Base-by-base conservation (phyloP, 2,113 vertebrate species). In the Nerophis ophidion region DNA sequence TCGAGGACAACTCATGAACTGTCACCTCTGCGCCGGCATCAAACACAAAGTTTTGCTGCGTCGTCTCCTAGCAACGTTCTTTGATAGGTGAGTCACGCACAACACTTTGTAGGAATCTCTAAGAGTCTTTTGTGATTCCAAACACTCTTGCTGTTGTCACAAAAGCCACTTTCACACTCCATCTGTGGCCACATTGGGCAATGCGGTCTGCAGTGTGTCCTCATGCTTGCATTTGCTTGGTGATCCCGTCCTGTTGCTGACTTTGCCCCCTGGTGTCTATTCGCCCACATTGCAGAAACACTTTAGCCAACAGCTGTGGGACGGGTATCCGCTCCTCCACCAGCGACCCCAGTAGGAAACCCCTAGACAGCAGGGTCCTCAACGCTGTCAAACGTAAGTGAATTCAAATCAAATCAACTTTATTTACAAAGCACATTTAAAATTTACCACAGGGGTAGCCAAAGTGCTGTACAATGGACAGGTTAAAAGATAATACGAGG, bases 1-100 rank as follows among this genome's bases (percentile, higher is more conserved):
- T 2, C 90, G 97, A 14, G 97, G 97, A 1, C 97, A 99, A 88
- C 91, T 99, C 80, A 99, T 99, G 97, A 99, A 99, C 79, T 99
- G 97, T 78, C 97, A 99, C 83, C 88, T 99, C 0, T 99, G 96
- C 1, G 96, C 97, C 0, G 96, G 96, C 1, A 95, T 98, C 84
- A 98, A 98, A 87, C 97, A 99, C 88, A 99, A 99, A 87, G 96
- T 99, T 7, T 86, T 99, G 38, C 91, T 99, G 48, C 89, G 97
- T 4, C 90, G 96, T 17, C 95, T 99, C 2, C 91, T 98, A 35
- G 97, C 96, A 58, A 97, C 97, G 0, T 99, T 99, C 91, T 99
- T 99, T 16, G 97, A 99, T 82, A 93, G 97, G 97, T 99, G 79
- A 5, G 80, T 9, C 1, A 6, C 52, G 49, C 17, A 57, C 49